Evolutionary conservation across 2,888 invertebrate species (phyloP).

Genomic region (Clanis bilineata): DNA sequence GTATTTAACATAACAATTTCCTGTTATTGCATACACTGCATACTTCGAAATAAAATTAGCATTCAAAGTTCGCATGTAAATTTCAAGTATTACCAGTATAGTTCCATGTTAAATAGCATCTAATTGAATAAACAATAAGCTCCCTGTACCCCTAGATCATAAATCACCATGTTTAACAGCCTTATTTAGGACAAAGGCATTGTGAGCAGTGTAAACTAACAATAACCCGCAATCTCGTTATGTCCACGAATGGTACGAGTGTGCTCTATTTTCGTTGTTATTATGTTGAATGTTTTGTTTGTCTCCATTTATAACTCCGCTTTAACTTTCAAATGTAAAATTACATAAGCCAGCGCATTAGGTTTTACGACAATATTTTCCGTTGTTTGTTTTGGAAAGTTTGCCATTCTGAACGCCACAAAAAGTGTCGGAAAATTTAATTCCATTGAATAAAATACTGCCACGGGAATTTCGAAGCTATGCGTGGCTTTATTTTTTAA

Average conservation of each 20-base stretch:
- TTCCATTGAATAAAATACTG: not conserved
- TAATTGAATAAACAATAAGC: conserved; percentile 52
- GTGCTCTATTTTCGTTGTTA: conserved; percentile 5
- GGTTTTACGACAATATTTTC: not conserved
- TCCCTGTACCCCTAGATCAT: conserved; percentile 36
- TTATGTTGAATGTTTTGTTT: not conserved
- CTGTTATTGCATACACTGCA: not conserved
- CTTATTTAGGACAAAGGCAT: conserved; percentile 39
- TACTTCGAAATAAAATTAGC: conserved; percentile 2
- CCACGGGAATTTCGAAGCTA: not conserved
- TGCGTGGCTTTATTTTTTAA: conserved; percentile 1
- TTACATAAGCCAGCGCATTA: not conserved
- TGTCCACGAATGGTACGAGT: not conserved
- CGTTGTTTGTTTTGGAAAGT: not conserved
- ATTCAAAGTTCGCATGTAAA: conserved; percentile 3
- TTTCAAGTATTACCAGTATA: not conserved
- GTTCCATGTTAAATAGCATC: conserved; percentile 27
- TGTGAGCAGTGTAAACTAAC: conserved; percentile 22
- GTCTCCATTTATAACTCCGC: not conserved
- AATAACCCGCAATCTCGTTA: conserved; percentile 12
- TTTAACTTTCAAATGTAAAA: not conserved
- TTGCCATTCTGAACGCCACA: not conserved
- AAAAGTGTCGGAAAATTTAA: conserved; percentile 1
- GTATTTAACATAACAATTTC: too few species aligned
- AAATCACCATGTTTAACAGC: conserved; percentile 44